Evolutionary conservation across 64 coral and sea anemone genomes (phyloP), one percentile per base, ranked within the genome.

Genomic region (Actinia equina): DNA sequence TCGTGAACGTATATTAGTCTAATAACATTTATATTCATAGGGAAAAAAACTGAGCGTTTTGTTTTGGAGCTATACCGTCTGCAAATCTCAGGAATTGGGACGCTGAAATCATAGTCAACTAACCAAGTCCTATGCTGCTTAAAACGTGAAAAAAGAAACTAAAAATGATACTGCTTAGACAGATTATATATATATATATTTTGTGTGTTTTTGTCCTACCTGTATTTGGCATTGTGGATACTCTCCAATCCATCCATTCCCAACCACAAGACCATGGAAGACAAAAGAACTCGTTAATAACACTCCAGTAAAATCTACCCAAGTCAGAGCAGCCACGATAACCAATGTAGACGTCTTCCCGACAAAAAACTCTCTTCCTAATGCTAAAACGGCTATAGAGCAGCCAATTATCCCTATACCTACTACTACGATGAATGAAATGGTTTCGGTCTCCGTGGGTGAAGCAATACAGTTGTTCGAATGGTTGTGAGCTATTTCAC

Each of bases 281-380:
- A 92, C 85, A 6, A 92, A 44, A 69, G 86, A 62, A 69, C 76
- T n/a, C 0, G 90, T 92, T 14, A 78, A 87, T n/a, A 92, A 83
- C 0, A 86, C 77, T 6, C 90, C 90, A 56, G 86, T 83, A 52
- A 92, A 92, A 46, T 92, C 90, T 10, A 92, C 90, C 90, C 90
- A 92, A 0, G 86, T 83, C 43, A 92, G 80, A 6, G 84, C 90
- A 14, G 84, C 77, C 0, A 92, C 74, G 11, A 82, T 82, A 1
- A 92, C 61, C 12, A 67, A 45, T 14, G 90, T 85, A 2, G 85
- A 62, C 56, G 59, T 87, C 42, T 82, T 92, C 0, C 90, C 90
- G 43, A 56, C 17, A 22, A 92, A 82, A 54, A 92, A 87, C 18
- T 91, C 89, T 58, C 25, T 86, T 53, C 89, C 89, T 63, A 91